These are phyloP conservation scores for Polyergus mexicanus DNA, from an alignment of 1,140 invertebrate species.

Conservation along the genomic window DNA sequence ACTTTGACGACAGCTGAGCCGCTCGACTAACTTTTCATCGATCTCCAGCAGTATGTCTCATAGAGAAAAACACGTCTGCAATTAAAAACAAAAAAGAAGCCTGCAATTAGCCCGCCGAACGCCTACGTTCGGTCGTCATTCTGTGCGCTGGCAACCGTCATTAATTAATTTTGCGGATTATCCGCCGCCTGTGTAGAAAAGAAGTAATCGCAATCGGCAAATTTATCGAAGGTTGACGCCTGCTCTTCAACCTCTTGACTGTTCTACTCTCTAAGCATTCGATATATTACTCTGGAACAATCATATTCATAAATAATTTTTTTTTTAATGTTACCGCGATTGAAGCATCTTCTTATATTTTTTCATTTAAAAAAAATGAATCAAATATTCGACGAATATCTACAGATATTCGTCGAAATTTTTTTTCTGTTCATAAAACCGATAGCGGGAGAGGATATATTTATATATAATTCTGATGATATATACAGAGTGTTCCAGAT, in stretches of 20 bases:
- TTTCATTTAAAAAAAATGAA: no score
- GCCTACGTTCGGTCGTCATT: background rate
- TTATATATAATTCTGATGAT: background rate
- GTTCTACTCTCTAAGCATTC: conserved; percentile 2
- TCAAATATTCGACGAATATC: no score
- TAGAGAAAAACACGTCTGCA: conserved; percentile 32
- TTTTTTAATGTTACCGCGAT: background rate
- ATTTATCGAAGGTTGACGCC: conserved; percentile 36
- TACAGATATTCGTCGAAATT: no score
- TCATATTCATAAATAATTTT: background rate
- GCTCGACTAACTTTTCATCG: conserved; percentile 18
- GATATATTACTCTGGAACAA: background rate
- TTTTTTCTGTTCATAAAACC: background rate
- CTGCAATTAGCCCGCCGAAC: conserved; percentile 1
- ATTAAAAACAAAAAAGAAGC: background rate
- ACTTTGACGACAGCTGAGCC: conserved; percentile 14
- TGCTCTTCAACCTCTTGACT: conserved; percentile 1
- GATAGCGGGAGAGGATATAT: no score
- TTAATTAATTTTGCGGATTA: conserved; percentile 57
- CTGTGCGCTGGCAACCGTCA: background rate
- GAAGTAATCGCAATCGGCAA: conserved; percentile 32
- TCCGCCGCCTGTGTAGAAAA: background rate
- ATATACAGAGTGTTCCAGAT: no score
- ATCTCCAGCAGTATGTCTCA: conserved; percentile 10
- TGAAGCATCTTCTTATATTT: background rate